phyloP scores from a whole-genome alignment of 2,888 invertebrate genomes.

The Dicyrtoma fusca region DNA sequence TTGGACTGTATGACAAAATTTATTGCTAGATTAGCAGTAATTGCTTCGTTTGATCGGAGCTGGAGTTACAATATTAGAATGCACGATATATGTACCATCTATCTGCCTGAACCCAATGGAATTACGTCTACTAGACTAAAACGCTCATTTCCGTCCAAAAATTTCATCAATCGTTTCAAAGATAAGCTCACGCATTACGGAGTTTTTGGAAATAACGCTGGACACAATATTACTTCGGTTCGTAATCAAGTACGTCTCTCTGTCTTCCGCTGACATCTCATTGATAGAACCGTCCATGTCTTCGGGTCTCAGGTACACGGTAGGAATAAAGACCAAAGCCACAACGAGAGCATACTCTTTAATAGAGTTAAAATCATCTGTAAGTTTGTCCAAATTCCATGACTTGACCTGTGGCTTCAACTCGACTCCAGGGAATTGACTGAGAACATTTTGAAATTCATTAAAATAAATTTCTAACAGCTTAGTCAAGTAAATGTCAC shows the following conservation, averaged over 20 bases:
- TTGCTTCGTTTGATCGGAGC: too few species aligned
- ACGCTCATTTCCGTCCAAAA: not conserved
- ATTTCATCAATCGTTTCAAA: slow-evolving; percentile 34
- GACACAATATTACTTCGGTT: slow-evolving; percentile 19
- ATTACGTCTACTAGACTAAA: not conserved
- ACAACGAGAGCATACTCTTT: slow-evolving; percentile 53
- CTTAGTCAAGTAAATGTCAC: slow-evolving; percentile 62
- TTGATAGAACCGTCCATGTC: slow-evolving; percentile 46
- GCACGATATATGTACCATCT: too few species aligned
- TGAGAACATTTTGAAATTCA: slow-evolving; percentile 46
- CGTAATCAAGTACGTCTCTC: slow-evolving; percentile 15
- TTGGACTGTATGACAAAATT: too few species aligned
- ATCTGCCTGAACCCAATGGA: not conserved
- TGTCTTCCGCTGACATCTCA: slow-evolving; percentile 37
- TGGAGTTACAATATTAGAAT: too few species aligned
- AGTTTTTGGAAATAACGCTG: slow-evolving; percentile 10
- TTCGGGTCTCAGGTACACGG: slow-evolving; percentile 47
- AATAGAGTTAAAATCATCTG: slow-evolving; percentile 52
- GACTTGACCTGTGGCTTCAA: slow-evolving; percentile 30
- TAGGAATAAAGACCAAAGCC: slow-evolving; percentile 48
- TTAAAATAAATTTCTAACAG: slow-evolving; percentile 65
- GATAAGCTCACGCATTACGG: slow-evolving; percentile 15
- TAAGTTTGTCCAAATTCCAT: slow-evolving; percentile 52
- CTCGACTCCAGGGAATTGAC: slow-evolving; percentile 37
- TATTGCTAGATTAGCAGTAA: too few species aligned